Base-by-base conservation (phyloP, 2,888 invertebrate genomes). In the Sepiola atlantica region DNA sequence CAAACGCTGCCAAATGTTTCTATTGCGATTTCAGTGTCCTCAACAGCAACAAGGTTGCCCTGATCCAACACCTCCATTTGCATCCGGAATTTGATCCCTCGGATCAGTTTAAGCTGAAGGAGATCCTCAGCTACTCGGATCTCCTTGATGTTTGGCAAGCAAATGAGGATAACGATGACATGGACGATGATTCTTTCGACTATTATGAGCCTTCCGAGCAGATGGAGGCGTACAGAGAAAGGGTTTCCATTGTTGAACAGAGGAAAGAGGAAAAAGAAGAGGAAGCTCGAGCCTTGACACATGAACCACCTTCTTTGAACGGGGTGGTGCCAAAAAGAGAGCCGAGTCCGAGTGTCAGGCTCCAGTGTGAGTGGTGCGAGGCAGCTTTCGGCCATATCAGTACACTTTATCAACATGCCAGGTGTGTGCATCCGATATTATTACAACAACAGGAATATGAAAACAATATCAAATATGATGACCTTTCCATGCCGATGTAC, bases 361-460 rank as follows among this genome's bases (percentile, higher is more conserved):
- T 95, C 61, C 95, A 95, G 24, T 97, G 97, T 95, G 96, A 97
- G 94, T 97, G 97, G 97, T 97, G 97, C 95, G 95, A 95, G 24
- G 96, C 96, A 32, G 96, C 96, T 61, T 96, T 96, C 94, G 96
- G 96, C 16, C 96, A 96, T 94, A 95, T 97, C 28, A 96, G 96
- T 16, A 95, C 96, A 18, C 95, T 97, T n/a, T 97, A 96, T 94
- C 96, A 96, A 55, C 97, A 97, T 95, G 96, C 96, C 18, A 95
- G 95, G 93, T 95, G 95, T 21, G 95, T 95, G 12, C 97, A 97
- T 95, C 96, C 97, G 18, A 94, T 95, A 24, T 96, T 97, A 93
- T 95, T 96, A 28, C 95, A 95, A 35, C 96, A 95, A 55, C 96
- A 96, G 94, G 97, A 97, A 94, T 95, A 96, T 35, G 95, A 95